These are phyloP conservation scores for Plagodis dolabraria DNA, from an alignment of 2,888 invertebrate species.

Conservation along the genomic window DNA sequence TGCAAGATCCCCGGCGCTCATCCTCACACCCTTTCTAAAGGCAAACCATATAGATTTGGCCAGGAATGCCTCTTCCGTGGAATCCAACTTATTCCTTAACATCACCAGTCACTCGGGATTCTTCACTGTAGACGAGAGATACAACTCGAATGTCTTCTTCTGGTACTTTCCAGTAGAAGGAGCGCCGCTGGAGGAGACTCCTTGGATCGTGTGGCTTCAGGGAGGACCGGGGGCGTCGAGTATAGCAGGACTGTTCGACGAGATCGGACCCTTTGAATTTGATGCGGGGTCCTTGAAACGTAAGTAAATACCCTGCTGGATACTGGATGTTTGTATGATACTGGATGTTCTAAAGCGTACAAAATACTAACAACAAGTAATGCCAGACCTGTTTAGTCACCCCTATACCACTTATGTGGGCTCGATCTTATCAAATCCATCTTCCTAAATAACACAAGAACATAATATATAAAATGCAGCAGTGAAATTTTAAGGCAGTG, in stretches of 20 bases:
- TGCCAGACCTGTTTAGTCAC: too few species aligned
- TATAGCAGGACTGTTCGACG: slow-evolving; percentile 65
- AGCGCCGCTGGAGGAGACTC: slow-evolving; percentile 70
- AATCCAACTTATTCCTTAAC: slow-evolving; percentile 59
- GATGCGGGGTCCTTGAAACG: slow-evolving; percentile 48
- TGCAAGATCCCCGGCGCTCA: slow-evolving; percentile 50
- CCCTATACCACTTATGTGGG: too few species aligned
- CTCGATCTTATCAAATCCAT: too few species aligned
- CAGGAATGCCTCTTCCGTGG: slow-evolving; percentile 54
- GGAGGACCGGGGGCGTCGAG: slow-evolving; percentile 93
- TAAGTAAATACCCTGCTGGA: slow-evolving; percentile 44
- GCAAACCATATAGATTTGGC: slow-evolving; percentile 54
- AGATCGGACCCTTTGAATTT: slow-evolving; percentile 70
- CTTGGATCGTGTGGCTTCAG: slow-evolving; percentile 94
- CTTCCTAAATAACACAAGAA: too few species aligned
- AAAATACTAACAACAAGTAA: too few species aligned
- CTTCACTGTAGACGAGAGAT: slow-evolving; percentile 88
- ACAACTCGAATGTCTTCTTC: slow-evolving; percentile 91
- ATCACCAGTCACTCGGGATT: slow-evolving; percentile 79
- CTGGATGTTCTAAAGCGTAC: too few species aligned
- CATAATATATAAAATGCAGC: too few species aligned
- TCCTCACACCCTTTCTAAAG: slow-evolving; percentile 62
- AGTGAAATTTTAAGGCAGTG: too few species aligned
- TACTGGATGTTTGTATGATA: neutral
- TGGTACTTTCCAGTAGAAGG: slow-evolving; percentile 91